Evolutionary conservation across 1,140 invertebrate genomes (phyloP), one percentile per base, ranked within the genome.

Genomic region (Pachypeltis micranthus): DNA sequence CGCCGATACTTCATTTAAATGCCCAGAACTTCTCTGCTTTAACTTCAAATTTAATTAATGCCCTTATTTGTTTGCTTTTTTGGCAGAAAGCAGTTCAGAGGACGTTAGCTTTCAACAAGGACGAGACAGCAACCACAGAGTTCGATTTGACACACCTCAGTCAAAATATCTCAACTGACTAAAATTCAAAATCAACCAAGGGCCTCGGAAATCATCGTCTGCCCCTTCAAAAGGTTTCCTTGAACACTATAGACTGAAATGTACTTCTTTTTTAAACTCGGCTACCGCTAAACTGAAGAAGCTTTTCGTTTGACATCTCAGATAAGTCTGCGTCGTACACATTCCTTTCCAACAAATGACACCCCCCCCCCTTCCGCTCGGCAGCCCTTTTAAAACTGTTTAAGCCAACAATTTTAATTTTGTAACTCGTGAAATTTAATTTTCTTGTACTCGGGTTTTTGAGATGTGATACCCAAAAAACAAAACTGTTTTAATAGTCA

Each of bases 221-320:
- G 44, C 27, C 29, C 29, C 31, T 63, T 19, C 21, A 34, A 19
- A 56, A 24, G 29, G 24, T 47, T 62, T 54, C 47, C 12, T 19
- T 63, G 3, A 27, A 63, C n/a, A 56, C 55, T 63, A 63, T 63
- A 63, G 62, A 63, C 62, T 63, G 62, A 63, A 39, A 14, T 54
- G 60, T 62, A 51, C 60, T 62, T 62, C 60, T 62, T 62, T 54
- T 23, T 62, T 59, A 44, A 61, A 21, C 10, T 14, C 19, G 44
- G 16, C 47, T 61, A 44, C 7, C 2, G 28, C 1, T 57, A 26
- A 24, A 23, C 10, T 26, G 25, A 61, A 44, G 19, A 39, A 19
- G 39, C 29, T 28, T 31, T 21, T 19, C 47, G 26, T 61, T 61
- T 21, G 29, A 44, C 24, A 44, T 16, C 39, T 31, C 21, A n/a